Evolutionary conservation across 2,888 invertebrate genomes (phyloP).

Genomic region (Byasa hedistus): DNA sequence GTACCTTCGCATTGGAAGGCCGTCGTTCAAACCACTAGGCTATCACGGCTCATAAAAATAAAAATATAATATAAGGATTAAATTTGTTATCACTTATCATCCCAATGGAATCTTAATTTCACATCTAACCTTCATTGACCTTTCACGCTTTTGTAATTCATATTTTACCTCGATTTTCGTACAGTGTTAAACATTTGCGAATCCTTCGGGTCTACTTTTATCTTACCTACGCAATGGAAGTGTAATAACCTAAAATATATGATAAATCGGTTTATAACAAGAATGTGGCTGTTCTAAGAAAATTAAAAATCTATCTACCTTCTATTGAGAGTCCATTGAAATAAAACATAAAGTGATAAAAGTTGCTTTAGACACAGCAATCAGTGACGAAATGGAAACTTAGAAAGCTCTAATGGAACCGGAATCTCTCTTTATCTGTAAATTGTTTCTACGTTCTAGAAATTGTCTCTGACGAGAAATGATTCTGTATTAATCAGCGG

Average conservation of each 20-base stretch:
- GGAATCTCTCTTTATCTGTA: constrained; percentile 30
- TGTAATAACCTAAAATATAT: background rate
- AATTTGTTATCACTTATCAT: too few species aligned
- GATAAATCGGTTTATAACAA: background rate
- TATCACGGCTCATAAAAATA: too few species aligned
- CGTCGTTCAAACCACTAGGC: too few species aligned
- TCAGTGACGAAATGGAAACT: constrained; percentile 7
- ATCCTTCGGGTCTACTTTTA: background rate
- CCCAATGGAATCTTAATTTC: too few species aligned
- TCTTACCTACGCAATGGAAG: background rate
- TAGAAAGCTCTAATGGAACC: constrained; percentile 22
- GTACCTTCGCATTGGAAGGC: too few species aligned
- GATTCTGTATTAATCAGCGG: background rate
- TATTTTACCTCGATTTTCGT: background rate
- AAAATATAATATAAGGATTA: too few species aligned
- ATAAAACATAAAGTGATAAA: constrained; percentile 8
- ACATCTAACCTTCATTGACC: background rate
- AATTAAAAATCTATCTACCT: too few species aligned
- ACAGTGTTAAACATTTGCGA: background rate
- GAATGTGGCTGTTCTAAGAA: background rate
- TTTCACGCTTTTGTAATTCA: background rate
- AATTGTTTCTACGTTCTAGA: constrained; percentile 38
- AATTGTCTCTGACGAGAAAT: constrained; percentile 32
- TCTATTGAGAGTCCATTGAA: too few species aligned
- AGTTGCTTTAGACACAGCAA: constrained; percentile 17